Base-by-base conservation (phyloP, 2,888 invertebrate species). In the Megastigmus dorsalis region DNA sequence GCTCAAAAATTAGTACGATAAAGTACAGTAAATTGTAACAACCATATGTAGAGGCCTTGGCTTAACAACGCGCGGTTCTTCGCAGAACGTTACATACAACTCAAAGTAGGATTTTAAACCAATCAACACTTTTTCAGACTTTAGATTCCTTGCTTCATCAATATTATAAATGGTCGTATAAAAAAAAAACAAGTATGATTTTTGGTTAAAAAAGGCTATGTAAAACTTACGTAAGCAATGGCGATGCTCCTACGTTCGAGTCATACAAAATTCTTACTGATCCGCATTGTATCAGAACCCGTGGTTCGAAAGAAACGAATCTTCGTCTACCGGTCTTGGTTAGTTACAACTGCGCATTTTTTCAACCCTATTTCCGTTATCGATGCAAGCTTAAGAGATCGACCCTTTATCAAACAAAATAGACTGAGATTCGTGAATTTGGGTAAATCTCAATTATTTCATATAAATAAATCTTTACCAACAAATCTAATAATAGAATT, bases 171-270 rank as follows among this genome's bases (percentile, higher is more conserved):
- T 33, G 41, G 63, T 55, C 23, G 30, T 74, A 68, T 72, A 73
- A 73, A 74, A 74, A 71, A 63, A 30, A 26, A 73, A 68, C 68
- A 69, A 74, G 69, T 69, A 59, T 48, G 5, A 9, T 41, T n/a
- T 45, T 67, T 15, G 9, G 50, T 60, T 13, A 67, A 60, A 60
- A 60, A 60, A 73, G 43, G 54, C 48, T 62, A 54, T 63, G 23
- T 41, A 43, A 73, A 59, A 60, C 20, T 15, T 52, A 54, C 30
- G 54, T 23, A 20, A 18, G n/a, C 9, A 23, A 62, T 52, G 36
- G 36, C 72, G 50, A 7, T 50, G 30, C 45, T 38, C 48, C 15
- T 41, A 45, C 5, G 26, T 72, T 65, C 41, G 38, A 71, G 57
- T 65, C 48, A 43, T 52, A 57, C 50, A 41, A 26, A 30, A 55